phyloP scores from a whole-genome alignment of 2,888 invertebrate genomes.

The Trichopoda pennipes region DNA sequence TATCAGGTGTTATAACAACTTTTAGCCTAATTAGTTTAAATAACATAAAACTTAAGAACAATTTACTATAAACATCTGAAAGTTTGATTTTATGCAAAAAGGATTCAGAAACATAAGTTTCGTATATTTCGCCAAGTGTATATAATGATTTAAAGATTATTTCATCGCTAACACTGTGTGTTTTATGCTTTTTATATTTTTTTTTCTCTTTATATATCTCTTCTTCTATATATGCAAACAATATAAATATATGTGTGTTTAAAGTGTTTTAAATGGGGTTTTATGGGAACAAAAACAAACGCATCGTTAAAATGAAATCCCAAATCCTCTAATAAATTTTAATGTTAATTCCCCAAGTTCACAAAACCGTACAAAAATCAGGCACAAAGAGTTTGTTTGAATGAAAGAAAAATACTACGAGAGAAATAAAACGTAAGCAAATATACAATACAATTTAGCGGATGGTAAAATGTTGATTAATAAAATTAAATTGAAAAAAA shows the following conservation, averaged over 20 bases:
- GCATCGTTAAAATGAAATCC: constrained; percentile 44
- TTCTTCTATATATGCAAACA: neutral
- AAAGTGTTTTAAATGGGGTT: constrained; percentile 54
- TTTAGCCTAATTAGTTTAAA: too few relatives aligned
- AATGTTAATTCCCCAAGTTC: constrained; percentile 5
- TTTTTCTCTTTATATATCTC: neutral
- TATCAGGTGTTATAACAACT: too few relatives aligned
- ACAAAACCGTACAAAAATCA: neutral
- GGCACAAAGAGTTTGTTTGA: constrained; percentile 11
- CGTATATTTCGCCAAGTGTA: constrained; percentile 52
- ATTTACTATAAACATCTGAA: too few relatives aligned
- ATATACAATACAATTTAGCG: constrained; percentile 36
- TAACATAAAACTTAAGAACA: too few relatives aligned
- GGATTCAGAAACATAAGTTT: too few relatives aligned
- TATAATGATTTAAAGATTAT: constrained; percentile 41
- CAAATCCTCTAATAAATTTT: constrained; percentile 58
- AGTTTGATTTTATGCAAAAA: too few relatives aligned
- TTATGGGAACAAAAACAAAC: constrained; percentile 56
- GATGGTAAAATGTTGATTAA: constrained; percentile 2
- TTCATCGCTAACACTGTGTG: constrained; percentile 38
- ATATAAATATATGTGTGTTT: neutral
- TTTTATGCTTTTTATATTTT: constrained; percentile 10
- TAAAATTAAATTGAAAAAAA: neutral
- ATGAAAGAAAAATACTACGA: constrained; percentile 11
- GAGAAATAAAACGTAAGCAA: constrained; percentile 16